Evolutionary conservation across 37 sponge, comb jelly and placozoan species (phyloP), one percentile per base, ranked within the genome.

Genomic region (Spongilla lacustris): DNA sequence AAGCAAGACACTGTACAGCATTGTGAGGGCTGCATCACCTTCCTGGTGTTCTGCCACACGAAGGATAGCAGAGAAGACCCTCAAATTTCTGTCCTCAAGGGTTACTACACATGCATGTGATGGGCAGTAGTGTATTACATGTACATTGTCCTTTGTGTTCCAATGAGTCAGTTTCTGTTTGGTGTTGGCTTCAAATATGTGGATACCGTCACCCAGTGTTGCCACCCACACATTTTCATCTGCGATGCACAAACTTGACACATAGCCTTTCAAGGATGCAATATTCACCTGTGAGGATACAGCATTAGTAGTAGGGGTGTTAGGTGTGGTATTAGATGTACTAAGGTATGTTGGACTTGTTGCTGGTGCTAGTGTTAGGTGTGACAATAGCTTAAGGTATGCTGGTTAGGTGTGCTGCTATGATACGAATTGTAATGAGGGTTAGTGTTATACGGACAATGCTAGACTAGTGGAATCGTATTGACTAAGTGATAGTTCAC

Each of bases 191-290:
- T 84, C 71, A 38, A 58, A 89, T 0, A 89, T 80, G 26, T 28
- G 35, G 12, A 89, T 34, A 6, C 89, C 89, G 2, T 19, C 36
- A 3, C 89, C 85, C 10, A 79, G 33, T 0, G 89, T 84, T 68
- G 58, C 37, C 34, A 89, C 48, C 89, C 89, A 89, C 8, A 89
- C n/a, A n/a, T n/a, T n/a, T 0, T 58, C 72, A 30, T 35, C n/a
- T 11, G 71, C 71, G 21, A 82, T 38, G n/a, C 36, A 50, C 4
- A 88, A 24, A 14, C 24, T 29, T 25, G 71, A 72, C 36, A 88
- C 76, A 36, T 82, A 82, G 70, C 36, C 29, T 22, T 31, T 33
- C 11, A n/a, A 68, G 68, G 46, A 13, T 4, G 33, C 77, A 34
- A 77, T 2, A 22, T 46, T 46, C 46, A 46, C 46, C 46, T 46